These are phyloP conservation scores for Hoplodrina blanda DNA, from an alignment of 2,888 invertebrate species.

Conservation along the genomic window DNA sequence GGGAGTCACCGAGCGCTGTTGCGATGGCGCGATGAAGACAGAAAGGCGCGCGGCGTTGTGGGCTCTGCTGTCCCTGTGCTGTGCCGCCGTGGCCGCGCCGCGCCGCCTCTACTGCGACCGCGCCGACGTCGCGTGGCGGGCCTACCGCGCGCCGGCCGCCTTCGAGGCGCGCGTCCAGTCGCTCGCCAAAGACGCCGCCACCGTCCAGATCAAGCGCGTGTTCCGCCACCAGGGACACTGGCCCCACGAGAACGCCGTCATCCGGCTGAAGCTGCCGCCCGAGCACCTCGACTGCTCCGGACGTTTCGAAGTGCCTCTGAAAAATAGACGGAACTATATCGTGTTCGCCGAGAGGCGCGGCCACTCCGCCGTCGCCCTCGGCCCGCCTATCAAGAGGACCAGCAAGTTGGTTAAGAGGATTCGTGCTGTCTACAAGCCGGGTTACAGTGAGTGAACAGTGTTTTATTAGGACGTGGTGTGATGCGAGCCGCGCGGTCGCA, in stretches of 20 bases:
- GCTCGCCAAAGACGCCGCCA: conserved; percentile 84
- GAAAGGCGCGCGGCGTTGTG: conserved; percentile 88
- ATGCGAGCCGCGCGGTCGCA: conserved; percentile 61
- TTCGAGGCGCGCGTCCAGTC: conserved; percentile 88
- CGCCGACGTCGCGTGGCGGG: conserved; percentile 89
- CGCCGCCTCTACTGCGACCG: conserved; percentile 89
- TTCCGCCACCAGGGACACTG: conserved; percentile 85
- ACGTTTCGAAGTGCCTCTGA: conserved; percentile 87
- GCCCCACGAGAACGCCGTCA: conserved; percentile 82
- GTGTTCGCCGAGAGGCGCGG: conserved; percentile 88
- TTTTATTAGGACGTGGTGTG: conserved; percentile 59
- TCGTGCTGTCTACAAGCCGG: conserved; percentile 87
- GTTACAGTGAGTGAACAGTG: conserved; percentile 87
- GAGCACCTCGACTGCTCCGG: conserved; percentile 82
- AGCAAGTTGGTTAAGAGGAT: conserved; percentile 85
- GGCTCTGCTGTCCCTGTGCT: conserved; percentile 83
- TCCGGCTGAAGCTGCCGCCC: conserved; percentile 80
- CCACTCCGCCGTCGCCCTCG: conserved; percentile 86
- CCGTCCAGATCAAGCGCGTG: conserved; percentile 84
- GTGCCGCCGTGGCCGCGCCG: conserved; percentile 79
- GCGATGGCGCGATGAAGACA: conserved; percentile 89
- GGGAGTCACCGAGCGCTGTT: conserved; percentile 75
- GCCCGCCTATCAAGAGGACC: conserved; percentile 86
- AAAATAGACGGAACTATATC: conserved; percentile 86
- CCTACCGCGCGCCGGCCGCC: conserved; percentile 88